These are phyloP conservation scores for Sebastes taczanowskii DNA, from an alignment of 2,797 vertebrate genomes.

Conservation along the genomic window DNA sequence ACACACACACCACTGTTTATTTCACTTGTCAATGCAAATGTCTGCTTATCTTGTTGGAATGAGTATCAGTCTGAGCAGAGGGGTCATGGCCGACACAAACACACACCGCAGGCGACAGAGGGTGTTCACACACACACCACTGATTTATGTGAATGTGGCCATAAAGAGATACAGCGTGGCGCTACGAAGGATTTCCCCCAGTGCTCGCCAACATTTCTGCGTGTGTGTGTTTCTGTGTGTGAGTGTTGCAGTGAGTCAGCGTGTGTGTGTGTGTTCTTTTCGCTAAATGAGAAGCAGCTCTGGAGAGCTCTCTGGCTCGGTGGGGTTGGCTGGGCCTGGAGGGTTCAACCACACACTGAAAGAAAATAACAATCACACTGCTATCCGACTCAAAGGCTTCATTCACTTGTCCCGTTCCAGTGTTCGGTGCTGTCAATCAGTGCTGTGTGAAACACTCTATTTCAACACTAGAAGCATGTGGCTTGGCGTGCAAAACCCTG, in stretches of 20 bases:
- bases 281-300: constrained; percentile 38
- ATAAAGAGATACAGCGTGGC: neutral
- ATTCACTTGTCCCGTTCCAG: neutral
- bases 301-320: constrained; percentile 1
- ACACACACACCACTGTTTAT: neutral
- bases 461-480: neutral
- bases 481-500: neutral
- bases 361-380: neutral
- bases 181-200: constrained; percentile 47
- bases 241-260: neutral
- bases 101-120: neutral
- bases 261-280: neutral
- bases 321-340: neutral
- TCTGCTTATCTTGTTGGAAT: neutral
- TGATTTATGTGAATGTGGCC: constrained; percentile 40
- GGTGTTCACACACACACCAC: neutral
- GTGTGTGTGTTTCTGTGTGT: neutral
- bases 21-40: neutral
- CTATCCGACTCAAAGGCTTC: neutral
- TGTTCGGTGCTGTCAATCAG: neutral
- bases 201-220: constrained; percentile 2
- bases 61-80: constrained; percentile 1
- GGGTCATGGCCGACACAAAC: neutral
- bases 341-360: constrained; percentile 4
- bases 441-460: neutral